Evolutionary conservation across 2,888 invertebrate species (phyloP).

Genomic region (Byasa hedistus): DNA sequence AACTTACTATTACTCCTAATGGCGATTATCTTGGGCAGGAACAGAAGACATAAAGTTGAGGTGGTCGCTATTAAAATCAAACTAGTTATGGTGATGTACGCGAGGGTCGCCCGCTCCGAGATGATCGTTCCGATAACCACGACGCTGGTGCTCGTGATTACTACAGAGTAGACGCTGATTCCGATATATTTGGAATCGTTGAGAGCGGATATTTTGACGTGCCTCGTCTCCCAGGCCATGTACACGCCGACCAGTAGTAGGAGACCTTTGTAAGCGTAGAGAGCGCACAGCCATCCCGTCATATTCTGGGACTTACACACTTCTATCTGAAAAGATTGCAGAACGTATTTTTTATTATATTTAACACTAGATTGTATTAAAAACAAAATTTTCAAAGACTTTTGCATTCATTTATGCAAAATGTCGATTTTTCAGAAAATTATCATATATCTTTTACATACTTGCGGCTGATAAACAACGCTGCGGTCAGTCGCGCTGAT

Average conservation of each 20-base stretch:
- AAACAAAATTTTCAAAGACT: too few relatives aligned
- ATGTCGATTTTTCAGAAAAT: too few relatives aligned
- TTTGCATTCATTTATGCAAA: too few relatives aligned
- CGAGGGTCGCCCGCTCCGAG: conserved; percentile 88
- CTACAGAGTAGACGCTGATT: conserved; percentile 94
- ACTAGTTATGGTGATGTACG: conserved; percentile 89
- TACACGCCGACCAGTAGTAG: conserved; percentile 93
- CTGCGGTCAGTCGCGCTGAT: conserved; percentile 88
- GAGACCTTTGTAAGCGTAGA: conserved; percentile 94
- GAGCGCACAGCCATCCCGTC: conserved; percentile 92
- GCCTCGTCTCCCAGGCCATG: conserved; percentile 97
- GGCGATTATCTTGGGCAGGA: conserved; percentile 90
- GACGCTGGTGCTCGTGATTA: conserved; percentile 92
- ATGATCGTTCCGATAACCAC: conserved; percentile 94
- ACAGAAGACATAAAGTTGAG: conserved; percentile 90
- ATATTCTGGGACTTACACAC: conserved; percentile 93
- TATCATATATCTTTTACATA: conserved; percentile 36
- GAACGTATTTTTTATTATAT: neutral
- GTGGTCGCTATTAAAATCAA: conserved; percentile 93
- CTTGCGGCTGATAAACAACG: conserved; percentile 92
- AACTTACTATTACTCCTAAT: conserved; percentile 83
- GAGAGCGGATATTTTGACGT: conserved; percentile 93
- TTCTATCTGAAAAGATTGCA: conserved; percentile 84
- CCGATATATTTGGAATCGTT: conserved; percentile 97
- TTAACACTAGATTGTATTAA: too few relatives aligned